A percentile compares a stretch with the other conserved stretches of the same genome.
phyloP scores from a whole-genome alignment of 2,113 vertebrate species.

The Nanger granti region DNA sequence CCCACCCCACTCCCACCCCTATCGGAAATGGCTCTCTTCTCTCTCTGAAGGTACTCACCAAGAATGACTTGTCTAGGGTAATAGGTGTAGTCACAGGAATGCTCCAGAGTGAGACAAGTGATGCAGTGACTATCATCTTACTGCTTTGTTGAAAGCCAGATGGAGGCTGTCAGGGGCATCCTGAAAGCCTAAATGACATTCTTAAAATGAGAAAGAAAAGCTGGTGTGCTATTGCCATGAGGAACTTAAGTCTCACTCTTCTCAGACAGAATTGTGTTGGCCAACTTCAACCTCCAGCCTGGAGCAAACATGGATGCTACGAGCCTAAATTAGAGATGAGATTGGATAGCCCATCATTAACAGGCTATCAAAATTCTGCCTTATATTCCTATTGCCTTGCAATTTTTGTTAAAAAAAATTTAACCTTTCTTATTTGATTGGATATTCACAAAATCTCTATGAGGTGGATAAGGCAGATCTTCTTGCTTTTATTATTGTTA shows the following conservation, averaged over 20 bases:
- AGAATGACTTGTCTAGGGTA: not conserved
- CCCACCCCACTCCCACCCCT: not conserved
- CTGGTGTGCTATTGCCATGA: not conserved
- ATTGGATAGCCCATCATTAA: not conserved
- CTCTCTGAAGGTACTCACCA: not conserved
- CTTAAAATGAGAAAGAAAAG: conserved; percentile 25
- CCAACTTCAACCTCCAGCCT: not conserved
- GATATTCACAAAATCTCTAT: not conserved
- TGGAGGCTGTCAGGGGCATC: conserved; percentile 20
- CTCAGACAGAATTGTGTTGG: not conserved
- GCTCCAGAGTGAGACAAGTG: not conserved
- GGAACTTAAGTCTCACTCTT: not conserved
- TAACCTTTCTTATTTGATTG: not conserved
- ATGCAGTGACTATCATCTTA: not conserved
- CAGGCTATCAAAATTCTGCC: not conserved
- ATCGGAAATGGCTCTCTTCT: not conserved
- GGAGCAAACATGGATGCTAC: not conserved
- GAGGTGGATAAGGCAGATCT: not conserved
- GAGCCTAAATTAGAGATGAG: not conserved
- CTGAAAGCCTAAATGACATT: not conserved
- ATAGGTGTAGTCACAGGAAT: not conserved
- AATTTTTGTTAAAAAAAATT: not conserved
- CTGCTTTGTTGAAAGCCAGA: not conserved
- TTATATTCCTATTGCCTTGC: not conserved
- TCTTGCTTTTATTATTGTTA: not conserved